Conservation (phyloP, 2,888 invertebrate genomes). For the Ectemnius continuus region DNA sequence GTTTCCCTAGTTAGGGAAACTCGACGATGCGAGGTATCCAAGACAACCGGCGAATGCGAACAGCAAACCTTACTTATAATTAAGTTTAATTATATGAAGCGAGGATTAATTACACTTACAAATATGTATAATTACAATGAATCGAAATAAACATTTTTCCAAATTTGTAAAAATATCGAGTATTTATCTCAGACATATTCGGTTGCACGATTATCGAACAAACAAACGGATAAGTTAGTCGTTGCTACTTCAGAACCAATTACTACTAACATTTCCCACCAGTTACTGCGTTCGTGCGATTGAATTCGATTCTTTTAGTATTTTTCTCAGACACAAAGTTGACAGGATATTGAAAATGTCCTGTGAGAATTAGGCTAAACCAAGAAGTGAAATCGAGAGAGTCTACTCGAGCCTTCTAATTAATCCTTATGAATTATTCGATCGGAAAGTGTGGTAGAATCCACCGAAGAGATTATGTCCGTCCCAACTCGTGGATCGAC, state of each 20-base stretch:
- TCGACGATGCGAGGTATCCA: slow-evolving; percentile 19
- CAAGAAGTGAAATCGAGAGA: too few relatives aligned
- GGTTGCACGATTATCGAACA: slow-evolving; percentile 63
- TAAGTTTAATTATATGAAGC: too few relatives aligned
- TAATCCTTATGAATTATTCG: too few relatives aligned
- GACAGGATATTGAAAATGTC: too few relatives aligned
- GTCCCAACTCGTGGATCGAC: background rate
- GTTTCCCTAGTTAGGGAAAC: slow-evolving; percentile 44
- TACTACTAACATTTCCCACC: too few relatives aligned
- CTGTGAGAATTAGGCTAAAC: too few relatives aligned
- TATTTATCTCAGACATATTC: too few relatives aligned
- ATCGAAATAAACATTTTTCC: background rate
- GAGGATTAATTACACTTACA: background rate
- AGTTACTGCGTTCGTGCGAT: too few relatives aligned
- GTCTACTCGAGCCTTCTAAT: too few relatives aligned
- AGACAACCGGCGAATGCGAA: slow-evolving; percentile 25
- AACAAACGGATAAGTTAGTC: slow-evolving; percentile 57
- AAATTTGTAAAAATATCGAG: too few relatives aligned
- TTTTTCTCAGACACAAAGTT: too few relatives aligned
- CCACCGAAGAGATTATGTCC: slow-evolving; percentile 1
- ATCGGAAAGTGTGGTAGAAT: background rate
- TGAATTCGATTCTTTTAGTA: too few relatives aligned
- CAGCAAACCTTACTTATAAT: slow-evolving; percentile 34
- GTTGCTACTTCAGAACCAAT: slow-evolving; percentile 18
- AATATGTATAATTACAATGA: background rate